Evolutionary conservation across 2,888 invertebrate species (phyloP).

Genomic region (Oscheius sp.): DNA sequence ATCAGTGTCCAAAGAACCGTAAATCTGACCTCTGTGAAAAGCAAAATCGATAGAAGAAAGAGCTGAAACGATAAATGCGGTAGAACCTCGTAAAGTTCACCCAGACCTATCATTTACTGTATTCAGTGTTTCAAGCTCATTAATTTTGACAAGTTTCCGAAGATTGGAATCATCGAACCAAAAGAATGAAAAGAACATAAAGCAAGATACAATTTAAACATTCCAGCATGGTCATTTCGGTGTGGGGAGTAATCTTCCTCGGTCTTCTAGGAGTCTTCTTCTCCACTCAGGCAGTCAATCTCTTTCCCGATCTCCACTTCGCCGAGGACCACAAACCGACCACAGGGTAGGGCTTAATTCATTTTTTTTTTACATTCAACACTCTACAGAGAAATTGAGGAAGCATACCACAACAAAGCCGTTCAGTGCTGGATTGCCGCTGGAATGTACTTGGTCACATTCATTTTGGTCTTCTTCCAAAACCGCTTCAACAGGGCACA

Average conservation of each 20-base stretch:
- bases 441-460: slow-evolving; percentile 75
- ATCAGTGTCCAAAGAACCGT: too few species aligned
- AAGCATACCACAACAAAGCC: slow-evolving; percentile 69
- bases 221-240: slow-evolving; percentile 72
- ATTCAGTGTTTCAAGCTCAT: too few species aligned
- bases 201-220: background rate
- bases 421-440: slow-evolving; percentile 77
- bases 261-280: slow-evolving; percentile 72
- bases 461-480: slow-evolving; percentile 74
- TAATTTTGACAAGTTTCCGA: too few species aligned
- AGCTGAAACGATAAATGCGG: too few species aligned
- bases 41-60: too few species aligned
- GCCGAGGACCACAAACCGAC: slow-evolving; percentile 40
- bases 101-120: too few species aligned
- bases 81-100: too few species aligned
- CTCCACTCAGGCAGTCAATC: slow-evolving; percentile 69
- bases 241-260: slow-evolving; percentile 72
- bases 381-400: slow-evolving; percentile 61
- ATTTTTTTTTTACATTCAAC: background rate
- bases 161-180: too few species aligned
- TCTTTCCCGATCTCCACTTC: slow-evolving; percentile 71
- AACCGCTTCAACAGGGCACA: slow-evolving; percentile 67
- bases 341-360: background rate
- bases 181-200: too few species aligned
- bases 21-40: too few species aligned